These are phyloP conservation scores for Onthophagus taurus DNA, from an alignment of 1,140 invertebrate species.

Conservation along the genomic window DNA sequence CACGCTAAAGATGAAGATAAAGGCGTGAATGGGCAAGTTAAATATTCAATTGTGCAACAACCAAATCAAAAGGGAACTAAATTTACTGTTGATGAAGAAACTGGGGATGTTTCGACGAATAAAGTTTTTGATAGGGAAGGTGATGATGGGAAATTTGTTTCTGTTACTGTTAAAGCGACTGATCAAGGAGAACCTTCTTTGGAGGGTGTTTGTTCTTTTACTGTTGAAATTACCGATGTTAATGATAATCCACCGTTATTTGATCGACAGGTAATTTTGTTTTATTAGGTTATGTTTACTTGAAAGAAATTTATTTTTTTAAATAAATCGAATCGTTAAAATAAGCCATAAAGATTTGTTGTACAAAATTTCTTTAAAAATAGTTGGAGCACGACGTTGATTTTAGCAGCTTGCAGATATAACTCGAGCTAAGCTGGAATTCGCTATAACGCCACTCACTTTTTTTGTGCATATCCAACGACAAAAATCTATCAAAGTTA, in stretches of 20 bases:
- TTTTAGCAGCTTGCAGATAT: no score
- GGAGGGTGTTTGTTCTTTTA: constrained; percentile 92
- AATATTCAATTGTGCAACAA: constrained; percentile 93
- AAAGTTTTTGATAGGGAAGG: constrained; percentile 94
- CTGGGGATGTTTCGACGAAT: constrained; percentile 86
- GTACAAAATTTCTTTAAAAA: no score
- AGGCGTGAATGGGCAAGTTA: constrained; percentile 84
- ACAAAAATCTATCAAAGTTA: no score
- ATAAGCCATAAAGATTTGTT: no score
- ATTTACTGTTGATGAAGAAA: constrained; percentile 90
- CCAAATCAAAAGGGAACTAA: constrained; percentile 94
- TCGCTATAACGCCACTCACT: no score
- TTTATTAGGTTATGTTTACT: constrained; percentile 1
- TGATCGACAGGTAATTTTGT: constrained; percentile 80
- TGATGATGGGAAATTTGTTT: constrained; percentile 92
- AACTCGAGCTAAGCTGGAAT: no score
- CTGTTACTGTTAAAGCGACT: constrained; percentile 90
- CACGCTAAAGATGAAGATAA: constrained; percentile 91
- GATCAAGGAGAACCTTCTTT: constrained; percentile 92
- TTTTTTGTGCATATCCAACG: no score
- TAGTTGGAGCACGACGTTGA: no score
- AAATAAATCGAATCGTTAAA: no score
- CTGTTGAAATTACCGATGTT: constrained; percentile 91
- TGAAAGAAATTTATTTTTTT: background rate
- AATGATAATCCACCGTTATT: constrained; percentile 92